These are phyloP conservation scores for Sylvilagus floridanus DNA, from an alignment of 2,797 vertebrate species.

Conservation along the genomic window DNA sequence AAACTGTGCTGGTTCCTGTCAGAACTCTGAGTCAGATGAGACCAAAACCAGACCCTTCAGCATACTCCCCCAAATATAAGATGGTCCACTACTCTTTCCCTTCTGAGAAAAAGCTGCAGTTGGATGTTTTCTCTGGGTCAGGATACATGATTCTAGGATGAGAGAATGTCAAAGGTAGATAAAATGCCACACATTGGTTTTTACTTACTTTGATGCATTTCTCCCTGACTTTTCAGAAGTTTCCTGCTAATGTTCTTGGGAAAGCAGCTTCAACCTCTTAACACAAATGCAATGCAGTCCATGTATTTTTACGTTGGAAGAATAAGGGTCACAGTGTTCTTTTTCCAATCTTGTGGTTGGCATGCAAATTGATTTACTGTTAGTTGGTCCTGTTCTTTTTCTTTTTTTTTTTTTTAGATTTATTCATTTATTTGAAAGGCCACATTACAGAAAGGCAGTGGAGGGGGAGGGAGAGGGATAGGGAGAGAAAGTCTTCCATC, in stretches of 20 bases:
- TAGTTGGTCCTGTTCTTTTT: neutral
- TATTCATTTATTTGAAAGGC: too few species aligned
- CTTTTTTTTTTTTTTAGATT: too few species aligned
- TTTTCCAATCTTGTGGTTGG: neutral
- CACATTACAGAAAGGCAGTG: too few species aligned
- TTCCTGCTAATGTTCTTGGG: too few species aligned
- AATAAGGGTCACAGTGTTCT: neutral
- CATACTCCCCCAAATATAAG: fast-evolving
- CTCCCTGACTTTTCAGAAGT: neutral
- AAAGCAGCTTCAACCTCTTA: neutral
- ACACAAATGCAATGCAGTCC: neutral
- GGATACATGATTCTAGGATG: too few species aligned
- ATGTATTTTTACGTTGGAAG: too few species aligned
- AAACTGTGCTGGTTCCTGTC: neutral
- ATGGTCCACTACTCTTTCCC: neutral
- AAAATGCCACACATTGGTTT: neutral
- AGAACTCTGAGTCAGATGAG: neutral
- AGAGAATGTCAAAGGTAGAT: fast-evolving
- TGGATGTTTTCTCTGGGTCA: neutral
- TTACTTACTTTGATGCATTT: neutral
- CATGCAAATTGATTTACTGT: neutral
- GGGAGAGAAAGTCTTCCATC: too few species aligned
- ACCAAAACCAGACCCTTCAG: neutral
- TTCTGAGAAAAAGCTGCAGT: neutral
- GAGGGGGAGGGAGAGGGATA: too few species aligned